These are phyloP conservation scores for Caenorhabditis sp. DNA, from an alignment of 2,888 invertebrate species.

Conservation along the genomic window DNA sequence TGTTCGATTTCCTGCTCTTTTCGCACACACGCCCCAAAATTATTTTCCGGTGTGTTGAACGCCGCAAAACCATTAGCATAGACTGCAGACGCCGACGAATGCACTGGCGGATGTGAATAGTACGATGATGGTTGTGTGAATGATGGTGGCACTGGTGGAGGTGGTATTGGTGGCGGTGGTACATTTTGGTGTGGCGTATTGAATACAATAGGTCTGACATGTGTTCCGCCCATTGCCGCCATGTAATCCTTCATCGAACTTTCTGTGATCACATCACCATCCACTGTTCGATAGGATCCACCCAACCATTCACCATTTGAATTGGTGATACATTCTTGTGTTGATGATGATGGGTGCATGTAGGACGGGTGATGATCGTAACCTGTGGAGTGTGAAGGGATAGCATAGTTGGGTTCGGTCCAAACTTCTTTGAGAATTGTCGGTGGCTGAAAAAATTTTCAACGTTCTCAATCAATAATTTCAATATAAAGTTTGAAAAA, in stretches of 20 bases:
- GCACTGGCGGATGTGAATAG: neutral
- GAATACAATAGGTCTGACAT: slow-evolving; percentile 4
- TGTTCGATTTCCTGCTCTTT: slow-evolving; percentile 6
- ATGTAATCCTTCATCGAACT: slow-evolving; percentile 6
- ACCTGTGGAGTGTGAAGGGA: no score
- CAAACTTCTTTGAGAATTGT: neutral
- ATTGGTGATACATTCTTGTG: slow-evolving; percentile 2
- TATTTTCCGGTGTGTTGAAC: neutral
- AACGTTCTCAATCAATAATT: no score
- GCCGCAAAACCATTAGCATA: neutral
- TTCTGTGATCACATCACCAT: slow-evolving; percentile 20
- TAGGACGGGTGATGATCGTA: neutral
- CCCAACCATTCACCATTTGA: slow-evolving; percentile 8
- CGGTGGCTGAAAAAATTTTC: neutral
- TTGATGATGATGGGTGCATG: neutral
- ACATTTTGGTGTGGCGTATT: no score
- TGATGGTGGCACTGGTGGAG: neutral
- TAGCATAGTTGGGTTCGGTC: neutral
- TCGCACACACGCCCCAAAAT: slow-evolving; percentile 2
- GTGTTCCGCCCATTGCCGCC: neutral
- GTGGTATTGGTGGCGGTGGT: neutral
- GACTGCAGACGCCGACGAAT: no score
- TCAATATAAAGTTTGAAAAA: no score
- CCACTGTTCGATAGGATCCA: slow-evolving; percentile 9
- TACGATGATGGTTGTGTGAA: neutral